A percentile compares a stretch with the other conserved stretches of the same genome.
phyloP scores from a whole-genome alignment of 2,113 vertebrate genomes.

The Scartelaos histophorus region DNA sequence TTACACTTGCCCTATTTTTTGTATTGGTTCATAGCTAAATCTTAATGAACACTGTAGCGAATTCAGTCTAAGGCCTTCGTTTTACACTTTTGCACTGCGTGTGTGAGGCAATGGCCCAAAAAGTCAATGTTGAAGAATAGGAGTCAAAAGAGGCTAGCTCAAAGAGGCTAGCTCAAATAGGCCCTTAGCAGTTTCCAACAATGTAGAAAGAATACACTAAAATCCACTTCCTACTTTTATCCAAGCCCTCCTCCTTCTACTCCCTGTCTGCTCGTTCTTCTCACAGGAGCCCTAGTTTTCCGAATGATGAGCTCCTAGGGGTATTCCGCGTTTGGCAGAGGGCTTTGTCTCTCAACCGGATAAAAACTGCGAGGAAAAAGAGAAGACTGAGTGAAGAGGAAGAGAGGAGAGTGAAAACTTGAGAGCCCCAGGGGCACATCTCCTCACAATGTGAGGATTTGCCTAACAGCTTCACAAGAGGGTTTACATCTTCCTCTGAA shows the following conservation, averaged over 20 bases:
- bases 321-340: conserved; percentile 77
- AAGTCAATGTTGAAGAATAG: conserved; percentile 74
- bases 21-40: not conserved
- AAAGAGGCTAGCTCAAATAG: conserved; percentile 65
- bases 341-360: conserved; percentile 77
- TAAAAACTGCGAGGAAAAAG: conserved; percentile 49
- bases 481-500: conserved; percentile 81
- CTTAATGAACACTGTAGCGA: not conserved
- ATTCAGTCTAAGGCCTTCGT: not conserved
- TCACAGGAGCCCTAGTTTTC: conserved; percentile 67
- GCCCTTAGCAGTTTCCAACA: conserved; percentile 68
- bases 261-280: conserved; percentile 43
- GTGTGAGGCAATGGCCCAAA: conserved; percentile 79
- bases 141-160: conserved; percentile 62
- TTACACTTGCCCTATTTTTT: not conserved
- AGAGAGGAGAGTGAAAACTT: conserved; percentile 65
- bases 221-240: conserved; percentile 52
- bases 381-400: conserved; percentile 57
- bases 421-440: conserved; percentile 74
- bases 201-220: conserved; percentile 39
- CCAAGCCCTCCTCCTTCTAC: conserved; percentile 41
- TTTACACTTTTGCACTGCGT: not conserved
- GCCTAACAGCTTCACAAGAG: conserved; percentile 80
- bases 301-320: conserved; percentile 78
- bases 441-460: conserved; percentile 78